phyloP scores from a whole-genome alignment of 1,140 invertebrate genomes.

The Bombus confusus region DNA sequence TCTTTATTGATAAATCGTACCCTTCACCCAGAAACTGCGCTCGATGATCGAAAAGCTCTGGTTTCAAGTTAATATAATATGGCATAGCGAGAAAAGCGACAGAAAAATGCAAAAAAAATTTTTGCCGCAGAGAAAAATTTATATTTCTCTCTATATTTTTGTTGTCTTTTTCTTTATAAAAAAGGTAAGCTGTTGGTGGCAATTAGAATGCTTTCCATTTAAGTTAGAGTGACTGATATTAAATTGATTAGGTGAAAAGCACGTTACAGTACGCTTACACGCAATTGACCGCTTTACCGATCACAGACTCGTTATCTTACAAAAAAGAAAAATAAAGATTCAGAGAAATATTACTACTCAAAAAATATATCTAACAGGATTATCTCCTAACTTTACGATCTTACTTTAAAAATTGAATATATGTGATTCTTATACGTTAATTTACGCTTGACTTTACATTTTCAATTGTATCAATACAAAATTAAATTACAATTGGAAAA shows the following conservation, averaged over 20 bases:
- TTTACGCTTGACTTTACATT: background rate
- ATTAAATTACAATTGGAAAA: background rate
- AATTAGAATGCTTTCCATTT: slow-evolving; percentile 10
- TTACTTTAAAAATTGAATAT: background rate
- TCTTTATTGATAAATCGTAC: slow-evolving; percentile 20
- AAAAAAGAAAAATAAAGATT: background rate
- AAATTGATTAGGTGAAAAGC: slow-evolving; percentile 33
- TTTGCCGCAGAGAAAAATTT: slow-evolving; percentile 43
- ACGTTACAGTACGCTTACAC: slow-evolving; percentile 47
- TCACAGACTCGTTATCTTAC: background rate
- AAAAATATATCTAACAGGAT: background rate
- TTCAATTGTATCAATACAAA: background rate
- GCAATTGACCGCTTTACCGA: slow-evolving; percentile 36
- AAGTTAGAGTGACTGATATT: slow-evolving; percentile 18
- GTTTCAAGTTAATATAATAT: slow-evolving; percentile 38
- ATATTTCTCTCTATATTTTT: slow-evolving; percentile 13
- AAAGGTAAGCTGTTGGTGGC: slow-evolving; percentile 14
- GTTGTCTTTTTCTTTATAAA: background rate
- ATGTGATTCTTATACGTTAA: background rate
- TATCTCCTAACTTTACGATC: background rate
- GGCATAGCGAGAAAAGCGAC: slow-evolving; percentile 49
- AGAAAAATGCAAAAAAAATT: slow-evolving; percentile 47
- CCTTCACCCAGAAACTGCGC: slow-evolving; percentile 43
- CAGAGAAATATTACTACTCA: background rate
- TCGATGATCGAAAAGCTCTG: slow-evolving; percentile 35